Conservation (phyloP, 1,140 invertebrate species). For the Anastrepha ludens region DNA sequence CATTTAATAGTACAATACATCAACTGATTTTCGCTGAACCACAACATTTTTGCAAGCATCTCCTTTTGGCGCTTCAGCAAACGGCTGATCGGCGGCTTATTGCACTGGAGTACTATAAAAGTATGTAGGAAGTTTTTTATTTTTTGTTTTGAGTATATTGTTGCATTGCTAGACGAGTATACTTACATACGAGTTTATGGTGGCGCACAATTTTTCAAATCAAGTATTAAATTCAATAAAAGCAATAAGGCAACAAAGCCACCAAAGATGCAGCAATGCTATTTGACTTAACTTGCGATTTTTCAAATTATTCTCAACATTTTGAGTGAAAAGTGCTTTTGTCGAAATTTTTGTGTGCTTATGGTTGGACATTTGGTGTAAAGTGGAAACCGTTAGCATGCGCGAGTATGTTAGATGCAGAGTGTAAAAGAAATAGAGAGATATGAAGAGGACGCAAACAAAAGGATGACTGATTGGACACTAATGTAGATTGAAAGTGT, state of each 20-base stretch:
- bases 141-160: not conserved
- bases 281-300: not conserved
- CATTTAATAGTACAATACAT: slow-evolving; percentile 10
- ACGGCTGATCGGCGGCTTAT: not conserved
- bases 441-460: not conserved
- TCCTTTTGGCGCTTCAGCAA: not conserved
- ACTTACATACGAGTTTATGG: not conserved
- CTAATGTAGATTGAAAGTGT: not conserved
- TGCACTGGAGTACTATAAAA: not conserved
- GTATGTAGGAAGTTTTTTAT: not conserved
- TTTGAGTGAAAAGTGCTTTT: slow-evolving; percentile 1
- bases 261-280: not conserved
- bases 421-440: not conserved
- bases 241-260: slow-evolving; percentile 40
- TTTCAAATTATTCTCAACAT: not conserved
- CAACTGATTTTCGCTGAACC: slow-evolving; percentile 23
- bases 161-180: too few species aligned
- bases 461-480: not conserved
- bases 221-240: slow-evolving; percentile 48
- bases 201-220: slow-evolving; percentile 19
- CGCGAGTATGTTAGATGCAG: not conserved
- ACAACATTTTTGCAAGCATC: not conserved
- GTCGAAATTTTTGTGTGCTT: not conserved
- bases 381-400: not conserved
- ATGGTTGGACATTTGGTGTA: not conserved